Base-by-base conservation (phyloP, 2,113 vertebrate genomes). In the Phoenicopterus ruber region DNA sequence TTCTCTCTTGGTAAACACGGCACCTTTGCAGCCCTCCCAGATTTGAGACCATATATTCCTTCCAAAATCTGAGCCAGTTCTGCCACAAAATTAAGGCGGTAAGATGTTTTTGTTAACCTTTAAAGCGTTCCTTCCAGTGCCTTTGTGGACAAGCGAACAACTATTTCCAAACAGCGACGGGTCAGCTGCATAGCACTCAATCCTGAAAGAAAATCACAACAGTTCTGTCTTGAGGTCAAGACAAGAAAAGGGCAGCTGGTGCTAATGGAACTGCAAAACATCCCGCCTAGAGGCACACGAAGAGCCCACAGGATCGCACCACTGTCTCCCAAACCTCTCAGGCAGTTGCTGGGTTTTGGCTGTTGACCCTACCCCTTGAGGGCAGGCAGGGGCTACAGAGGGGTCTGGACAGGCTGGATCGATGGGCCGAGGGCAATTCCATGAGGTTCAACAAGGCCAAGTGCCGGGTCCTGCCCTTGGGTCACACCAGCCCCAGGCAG, bases 291-390 rank as follows among this genome's bases (percentile, higher is more conserved):
- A 11, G 50, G 22, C 17, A 9, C 24, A 25, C 29, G 46, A 47
- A 47, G 71, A 40, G 40, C n/a, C 62, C 19, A 1, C 3, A 54
- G 24, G 34, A 54, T 54, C 61, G 17, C 46, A 76, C 3, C 28
- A 3, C 9, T 11, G 4, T 38, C 61, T 54, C 34, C 47, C 54
- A 54, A 34, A 61, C 29, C 18, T 24, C 70, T 24, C 34, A 1
- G 61, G 46, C 46, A 7, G 36, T 17, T 49, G n/a, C 49, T 20
- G 46, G 49, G 22, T 36, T 82, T 44, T 26, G 42, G 38, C 32
- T 6, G 20, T 57, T 2, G 0, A 57, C 59, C 42, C 49, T 21
- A 21, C 0, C n/a, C n/a, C n/a, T n/a, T n/a, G n/a, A n/a, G n/a
- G n/a, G n/a, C n/a, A n/a, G n/a, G n/a, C n/a, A n/a, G n/a, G n/a